Evolutionary conservation across 2,888 invertebrate species (phyloP), one percentile per base, ranked within the genome.

Genomic region (Bedellia somnulentella): DNA sequence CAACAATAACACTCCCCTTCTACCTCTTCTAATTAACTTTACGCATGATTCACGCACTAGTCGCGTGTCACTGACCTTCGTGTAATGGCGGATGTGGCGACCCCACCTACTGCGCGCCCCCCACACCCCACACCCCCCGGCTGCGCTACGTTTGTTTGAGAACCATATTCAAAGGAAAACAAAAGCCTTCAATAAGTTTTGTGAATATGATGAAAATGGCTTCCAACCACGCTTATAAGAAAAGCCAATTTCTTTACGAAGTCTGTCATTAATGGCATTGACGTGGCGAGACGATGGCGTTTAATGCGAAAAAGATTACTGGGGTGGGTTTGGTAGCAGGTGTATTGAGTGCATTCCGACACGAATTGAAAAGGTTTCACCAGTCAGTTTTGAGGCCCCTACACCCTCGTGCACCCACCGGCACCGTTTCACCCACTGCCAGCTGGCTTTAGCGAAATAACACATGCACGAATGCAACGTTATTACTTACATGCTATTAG

Each of bases 61-160:
- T 37, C 40, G 43, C 51, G 55, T 60, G 62, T 68, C 62, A 64
- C 44, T 62, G 64, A 67, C 64, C 66, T 67, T 64, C 60, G 49
- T 10, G 47, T 50, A 52, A 51, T 53, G 41, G 44, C 43, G 48
- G 47, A 51, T 63, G 59, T 61, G 58, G 51, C 49, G 45, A 43
- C 13, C 18, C 11, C 24, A 12, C 17, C 30, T 43, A 17, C 17
- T 16, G 12, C 11, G 9, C 26, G 11, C 26, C 12, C 24, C 27
- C 6, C 26, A 9, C 30, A 6, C 23, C 10, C 17, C 9, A 5
- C 11, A 9, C 17, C 17, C 18, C 13, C 30, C 10, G 5, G 18
- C 18, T 5, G 18, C 18, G 18, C 9, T 9, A 6, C 18, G 18
- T 9, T 18, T 9, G 18, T 18, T n/a, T n/a, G n/a, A n/a, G n/a